phyloP scores from a whole-genome alignment of 2,888 invertebrate species.

The Abscondita cerata region DNA sequence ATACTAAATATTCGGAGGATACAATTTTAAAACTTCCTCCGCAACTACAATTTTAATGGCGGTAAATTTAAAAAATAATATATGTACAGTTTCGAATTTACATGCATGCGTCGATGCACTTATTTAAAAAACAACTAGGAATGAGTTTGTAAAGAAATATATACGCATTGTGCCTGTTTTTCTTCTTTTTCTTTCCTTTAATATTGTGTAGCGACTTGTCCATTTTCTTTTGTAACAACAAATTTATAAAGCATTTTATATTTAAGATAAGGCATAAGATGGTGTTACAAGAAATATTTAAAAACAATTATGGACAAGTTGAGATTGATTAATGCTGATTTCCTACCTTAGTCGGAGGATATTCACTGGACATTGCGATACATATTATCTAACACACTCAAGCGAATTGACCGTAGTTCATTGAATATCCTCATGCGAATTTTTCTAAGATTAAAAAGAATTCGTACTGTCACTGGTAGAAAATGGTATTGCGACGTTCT shows the following conservation, averaged over 20 bases:
- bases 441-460: no score
- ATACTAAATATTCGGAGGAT: conserved; percentile 21
- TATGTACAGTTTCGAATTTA: conserved; percentile 23
- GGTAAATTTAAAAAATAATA: conserved; percentile 23
- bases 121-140: background rate
- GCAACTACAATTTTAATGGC: conserved; percentile 24
- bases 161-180: background rate
- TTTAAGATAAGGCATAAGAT: conserved; percentile 19
- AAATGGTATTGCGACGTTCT: background rate
- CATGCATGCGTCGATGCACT: background rate
- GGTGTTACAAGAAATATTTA: conserved; percentile 20
- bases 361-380: no score
- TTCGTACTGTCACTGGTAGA: no score
- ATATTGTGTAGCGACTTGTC: conserved; percentile 8
- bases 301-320: conserved; percentile 16
- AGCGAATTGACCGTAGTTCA: no score
- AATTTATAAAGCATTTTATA: conserved; percentile 11
- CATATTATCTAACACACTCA: no score
- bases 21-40: conserved; percentile 22
- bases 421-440: no score
- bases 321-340: background rate
- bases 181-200: background rate
- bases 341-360: no score
- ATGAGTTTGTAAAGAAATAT: conserved; percentile 3
- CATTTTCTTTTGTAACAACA: conserved; percentile 10